These are phyloP conservation scores for Drosophila chauvacae DNA, from an alignment of 1,140 invertebrate genomes.

Conservation along the genomic window DNA sequence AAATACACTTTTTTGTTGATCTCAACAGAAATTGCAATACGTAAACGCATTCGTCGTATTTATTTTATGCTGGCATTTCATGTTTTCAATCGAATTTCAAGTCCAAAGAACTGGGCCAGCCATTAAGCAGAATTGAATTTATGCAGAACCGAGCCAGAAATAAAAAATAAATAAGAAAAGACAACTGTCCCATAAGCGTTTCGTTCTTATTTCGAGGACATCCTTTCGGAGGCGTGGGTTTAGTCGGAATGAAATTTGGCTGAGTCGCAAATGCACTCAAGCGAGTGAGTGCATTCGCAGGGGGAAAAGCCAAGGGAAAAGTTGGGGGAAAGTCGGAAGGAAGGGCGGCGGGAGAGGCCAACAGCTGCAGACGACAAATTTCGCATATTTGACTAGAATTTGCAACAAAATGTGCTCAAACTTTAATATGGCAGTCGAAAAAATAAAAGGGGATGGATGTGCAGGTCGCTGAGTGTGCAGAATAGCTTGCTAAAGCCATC, in stretches of 20 bases:
- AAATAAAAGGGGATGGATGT: constrained; percentile 31
- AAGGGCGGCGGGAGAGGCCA: constrained; percentile 12
- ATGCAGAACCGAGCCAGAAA: constrained; percentile 16
- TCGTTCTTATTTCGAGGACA: constrained; percentile 17
- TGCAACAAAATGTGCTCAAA: constrained; percentile 46
- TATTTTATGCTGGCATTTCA: constrained; percentile 2
- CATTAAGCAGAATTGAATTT: constrained; percentile 34
- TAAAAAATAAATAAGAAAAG: constrained; percentile 14
- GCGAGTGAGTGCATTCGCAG: constrained; percentile 22
- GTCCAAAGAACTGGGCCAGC: neutral
- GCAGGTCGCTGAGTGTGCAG: constrained; percentile 45
- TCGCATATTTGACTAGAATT: constrained; percentile 46
- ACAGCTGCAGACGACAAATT: constrained; percentile 52
- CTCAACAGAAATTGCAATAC: neutral
- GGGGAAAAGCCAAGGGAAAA: neutral
- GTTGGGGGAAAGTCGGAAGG: neutral
- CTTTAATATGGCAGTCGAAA: constrained; percentile 32
- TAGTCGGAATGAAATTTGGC: constrained; percentile 47
- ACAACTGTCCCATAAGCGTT: constrained; percentile 17
- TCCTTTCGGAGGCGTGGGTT: constrained; percentile 27
- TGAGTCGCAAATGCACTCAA: constrained; percentile 31
- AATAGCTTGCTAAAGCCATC: constrained; percentile 30
- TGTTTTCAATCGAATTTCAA: constrained; percentile 8
- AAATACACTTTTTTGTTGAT: neutral
- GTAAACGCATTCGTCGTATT: neutral